Percentiles rank a stretch among this genome's conserved stretches.
Evolutionary conservation across 2,888 invertebrate genomes (phyloP).

Genomic region (Leptogaster cylindrica): DNA sequence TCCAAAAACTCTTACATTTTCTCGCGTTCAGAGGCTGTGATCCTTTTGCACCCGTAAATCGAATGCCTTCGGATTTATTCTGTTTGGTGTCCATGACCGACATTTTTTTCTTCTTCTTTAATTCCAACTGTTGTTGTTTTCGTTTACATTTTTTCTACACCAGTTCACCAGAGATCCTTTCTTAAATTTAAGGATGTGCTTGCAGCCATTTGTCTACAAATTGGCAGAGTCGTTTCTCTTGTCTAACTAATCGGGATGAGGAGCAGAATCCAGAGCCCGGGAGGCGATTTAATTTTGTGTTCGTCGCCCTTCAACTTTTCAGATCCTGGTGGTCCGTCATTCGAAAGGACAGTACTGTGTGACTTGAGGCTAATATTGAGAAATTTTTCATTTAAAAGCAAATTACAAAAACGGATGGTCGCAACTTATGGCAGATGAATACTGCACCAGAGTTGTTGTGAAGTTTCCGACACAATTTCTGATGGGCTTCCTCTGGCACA

Average conservation of each 20-base stretch:
- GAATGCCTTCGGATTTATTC: slow-evolving; percentile 15
- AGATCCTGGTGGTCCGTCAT: neutral
- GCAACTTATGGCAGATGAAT: slow-evolving; percentile 15
- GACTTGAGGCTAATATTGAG: neutral
- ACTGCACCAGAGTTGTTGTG: too few relatives aligned
- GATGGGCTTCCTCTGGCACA: too few relatives aligned
- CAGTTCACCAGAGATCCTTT: neutral
- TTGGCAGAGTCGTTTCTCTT: slow-evolving; percentile 14
- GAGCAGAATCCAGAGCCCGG: neutral
- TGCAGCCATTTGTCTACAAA: slow-evolving; percentile 20
- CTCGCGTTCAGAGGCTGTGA: neutral
- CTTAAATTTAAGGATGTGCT: neutral
- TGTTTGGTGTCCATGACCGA: neutral
- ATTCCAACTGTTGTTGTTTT: too few relatives aligned
- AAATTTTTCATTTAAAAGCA: slow-evolving; percentile 29
- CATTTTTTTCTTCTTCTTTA: slow-evolving; percentile 6
- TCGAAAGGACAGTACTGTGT: neutral
- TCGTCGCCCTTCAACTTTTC: slow-evolving; percentile 9
- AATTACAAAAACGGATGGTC: slow-evolving; percentile 7
- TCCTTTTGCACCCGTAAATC: neutral
- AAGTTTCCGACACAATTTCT: too few relatives aligned
- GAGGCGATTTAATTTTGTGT: slow-evolving; percentile 24
- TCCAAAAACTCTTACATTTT: neutral
- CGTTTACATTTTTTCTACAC: too few relatives aligned
- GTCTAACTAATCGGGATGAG: neutral